Conservation (phyloP, 2,797 vertebrate species). For the Sus cebifrons region DNA sequence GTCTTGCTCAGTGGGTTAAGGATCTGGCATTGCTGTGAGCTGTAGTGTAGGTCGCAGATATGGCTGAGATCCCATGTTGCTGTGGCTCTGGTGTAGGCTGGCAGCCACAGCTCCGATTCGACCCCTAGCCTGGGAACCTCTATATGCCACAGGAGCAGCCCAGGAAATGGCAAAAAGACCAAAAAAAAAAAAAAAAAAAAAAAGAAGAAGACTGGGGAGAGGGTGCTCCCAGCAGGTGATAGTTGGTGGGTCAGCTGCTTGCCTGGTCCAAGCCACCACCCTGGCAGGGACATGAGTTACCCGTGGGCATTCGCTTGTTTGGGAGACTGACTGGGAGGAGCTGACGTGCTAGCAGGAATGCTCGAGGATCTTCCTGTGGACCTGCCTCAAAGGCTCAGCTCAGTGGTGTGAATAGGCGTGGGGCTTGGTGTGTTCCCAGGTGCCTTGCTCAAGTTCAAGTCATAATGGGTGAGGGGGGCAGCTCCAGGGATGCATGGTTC, state of each 20-base stretch:
- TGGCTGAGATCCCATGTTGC: no score
- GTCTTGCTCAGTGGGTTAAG: no score
- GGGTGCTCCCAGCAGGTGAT: accelerated
- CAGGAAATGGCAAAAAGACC: no score
- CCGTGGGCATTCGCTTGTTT: background rate
- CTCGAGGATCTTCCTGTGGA: background rate
- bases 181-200: background rate
- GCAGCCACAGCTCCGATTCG: no score
- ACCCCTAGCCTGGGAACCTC: no score
- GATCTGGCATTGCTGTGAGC: no score
- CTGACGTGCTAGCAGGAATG: background rate
- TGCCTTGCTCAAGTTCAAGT: background rate
- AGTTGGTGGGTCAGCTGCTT: background rate
- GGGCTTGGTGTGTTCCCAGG: no score
- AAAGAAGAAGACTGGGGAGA: background rate
- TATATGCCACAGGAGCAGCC: no score
- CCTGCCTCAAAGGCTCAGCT: background rate
- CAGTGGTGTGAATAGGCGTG: background rate
- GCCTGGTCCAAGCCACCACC: background rate
- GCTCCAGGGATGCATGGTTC: accelerated
- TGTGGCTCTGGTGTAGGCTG: no score
- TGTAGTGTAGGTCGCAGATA: no score
- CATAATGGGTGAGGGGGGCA: no score
- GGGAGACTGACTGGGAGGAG: background rate
- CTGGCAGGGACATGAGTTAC: no score